These are phyloP conservation scores for Hemitrygon akajei DNA, from an alignment of 2,797 vertebrate genomes.

Conservation along the genomic window DNA sequence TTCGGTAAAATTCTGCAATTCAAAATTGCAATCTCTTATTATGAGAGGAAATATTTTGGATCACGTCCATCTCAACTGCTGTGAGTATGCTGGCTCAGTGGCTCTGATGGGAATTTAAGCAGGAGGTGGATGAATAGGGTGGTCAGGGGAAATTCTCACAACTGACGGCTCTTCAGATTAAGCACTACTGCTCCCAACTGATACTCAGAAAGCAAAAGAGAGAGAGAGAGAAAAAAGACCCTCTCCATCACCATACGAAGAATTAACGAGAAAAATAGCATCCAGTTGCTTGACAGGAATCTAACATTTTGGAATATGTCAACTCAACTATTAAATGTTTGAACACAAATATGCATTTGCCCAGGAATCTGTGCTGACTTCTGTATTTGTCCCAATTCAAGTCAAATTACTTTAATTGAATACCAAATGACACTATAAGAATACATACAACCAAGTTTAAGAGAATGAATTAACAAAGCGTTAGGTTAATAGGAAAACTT, in stretches of 20 bases:
- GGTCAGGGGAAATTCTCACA: background rate
- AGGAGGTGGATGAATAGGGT: background rate
- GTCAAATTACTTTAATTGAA: background rate
- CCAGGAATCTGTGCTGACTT: background rate
- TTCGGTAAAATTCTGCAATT: constrained; percentile 10
- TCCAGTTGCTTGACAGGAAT: background rate
- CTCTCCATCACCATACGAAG: background rate
- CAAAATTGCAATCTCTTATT: background rate
- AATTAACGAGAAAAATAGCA: constrained; percentile 7
- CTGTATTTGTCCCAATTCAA: background rate
- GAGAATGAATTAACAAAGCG: background rate
- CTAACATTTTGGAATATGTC: background rate
- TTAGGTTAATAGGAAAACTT: background rate
- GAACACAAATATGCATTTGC: background rate
- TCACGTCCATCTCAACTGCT: constrained; percentile 8
- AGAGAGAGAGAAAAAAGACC: background rate
- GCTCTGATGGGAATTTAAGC: background rate
- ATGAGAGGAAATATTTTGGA: background rate
- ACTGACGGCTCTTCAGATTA: background rate
- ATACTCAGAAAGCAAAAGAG: background rate
- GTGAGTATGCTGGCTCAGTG: background rate
- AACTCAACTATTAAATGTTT: background rate
- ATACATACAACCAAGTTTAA: background rate
- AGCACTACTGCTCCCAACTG: background rate
- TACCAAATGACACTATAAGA: background rate